phyloP scores from a whole-genome alignment of 2,888 invertebrate genomes.

The Diplazon laetatorius region DNA sequence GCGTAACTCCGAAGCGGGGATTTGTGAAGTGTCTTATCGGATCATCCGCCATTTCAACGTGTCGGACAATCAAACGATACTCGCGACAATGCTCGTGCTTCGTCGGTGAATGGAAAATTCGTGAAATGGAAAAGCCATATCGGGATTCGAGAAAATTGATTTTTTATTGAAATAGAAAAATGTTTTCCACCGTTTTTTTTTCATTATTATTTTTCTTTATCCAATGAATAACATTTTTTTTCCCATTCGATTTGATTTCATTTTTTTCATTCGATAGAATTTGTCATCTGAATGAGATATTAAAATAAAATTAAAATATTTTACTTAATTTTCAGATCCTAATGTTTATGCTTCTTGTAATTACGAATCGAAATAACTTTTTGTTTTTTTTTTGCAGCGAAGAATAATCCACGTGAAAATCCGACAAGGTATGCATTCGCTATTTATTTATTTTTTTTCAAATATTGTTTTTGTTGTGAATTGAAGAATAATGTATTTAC shows the following conservation, averaged over 20 bases:
- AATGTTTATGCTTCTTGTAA: not conserved
- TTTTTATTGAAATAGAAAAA: no score
- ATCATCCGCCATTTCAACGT: conserved; percentile 43
- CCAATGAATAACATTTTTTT: no score
- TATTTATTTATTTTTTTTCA: no score
- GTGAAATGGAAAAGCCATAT: not conserved
- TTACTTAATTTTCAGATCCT: not conserved
- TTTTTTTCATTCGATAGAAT: no score
- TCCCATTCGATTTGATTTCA: no score
- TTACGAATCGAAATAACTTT: not conserved
- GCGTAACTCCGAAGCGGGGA: conserved; percentile 17
- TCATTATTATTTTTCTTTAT: no score
- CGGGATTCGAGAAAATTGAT: not conserved
- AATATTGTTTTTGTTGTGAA: not conserved
- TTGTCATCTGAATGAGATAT: not conserved
- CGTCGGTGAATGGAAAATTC: not conserved
- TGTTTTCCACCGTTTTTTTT: no score
- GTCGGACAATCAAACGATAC: conserved; percentile 23
- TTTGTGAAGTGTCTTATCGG: conserved; percentile 49
- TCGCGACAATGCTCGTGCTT: conserved; percentile 8
- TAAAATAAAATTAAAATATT: not conserved
- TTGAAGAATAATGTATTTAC: conserved; percentile 65
- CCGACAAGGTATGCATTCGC: no score
- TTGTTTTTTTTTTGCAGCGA: no score
- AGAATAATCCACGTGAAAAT: no score